Percentiles rank a stretch among this genome's conserved stretches.
These are phyloP conservation scores for Heloderma charlesbogerti DNA, from an alignment of 2,113 vertebrate species.

Conservation along the genomic window DNA sequence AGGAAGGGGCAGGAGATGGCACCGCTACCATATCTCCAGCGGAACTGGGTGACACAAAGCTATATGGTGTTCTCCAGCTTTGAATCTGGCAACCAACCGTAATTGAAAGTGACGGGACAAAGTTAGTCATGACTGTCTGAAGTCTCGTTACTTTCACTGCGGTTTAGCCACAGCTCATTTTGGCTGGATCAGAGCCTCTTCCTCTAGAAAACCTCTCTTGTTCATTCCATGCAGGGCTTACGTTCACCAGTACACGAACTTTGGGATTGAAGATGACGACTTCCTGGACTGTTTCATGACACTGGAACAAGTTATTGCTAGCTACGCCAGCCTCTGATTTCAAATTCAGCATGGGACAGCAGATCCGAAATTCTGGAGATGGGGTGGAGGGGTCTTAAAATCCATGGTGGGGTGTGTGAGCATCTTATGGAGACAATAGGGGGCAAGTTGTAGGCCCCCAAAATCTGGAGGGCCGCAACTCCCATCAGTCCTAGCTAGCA, in stretches of 20 bases:
- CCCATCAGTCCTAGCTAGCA: too few relatives aligned
- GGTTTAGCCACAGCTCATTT: neutral
- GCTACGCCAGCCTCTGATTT: slow-evolving; percentile 85
- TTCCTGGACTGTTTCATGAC: slow-evolving; percentile 93
- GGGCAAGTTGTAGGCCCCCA: too few relatives aligned
- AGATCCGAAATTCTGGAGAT: neutral
- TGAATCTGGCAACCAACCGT: too few relatives aligned
- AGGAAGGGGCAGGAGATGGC: neutral
- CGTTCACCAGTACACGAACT: slow-evolving; percentile 92
- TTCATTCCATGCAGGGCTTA: slow-evolving; percentile 84
- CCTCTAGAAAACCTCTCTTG: neutral
- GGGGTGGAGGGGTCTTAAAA: neutral
- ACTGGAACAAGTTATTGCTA: slow-evolving; percentile 93
- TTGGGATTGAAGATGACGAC: slow-evolving; percentile 92
- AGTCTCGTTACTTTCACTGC: neutral
- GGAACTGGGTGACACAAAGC: too few relatives aligned
- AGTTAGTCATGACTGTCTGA: neutral
- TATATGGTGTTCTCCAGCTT: too few relatives aligned
- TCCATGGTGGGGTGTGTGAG: neutral
- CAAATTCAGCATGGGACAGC: neutral
- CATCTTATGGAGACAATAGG: neutral
- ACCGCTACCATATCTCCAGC: too few relatives aligned
- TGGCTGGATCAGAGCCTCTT: too few relatives aligned
- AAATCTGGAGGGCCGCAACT: too few relatives aligned
- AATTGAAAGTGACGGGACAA: neutral